Conservation (phyloP, 1,140 invertebrate genomes). For the Macrocentrus cingulum region DNA sequence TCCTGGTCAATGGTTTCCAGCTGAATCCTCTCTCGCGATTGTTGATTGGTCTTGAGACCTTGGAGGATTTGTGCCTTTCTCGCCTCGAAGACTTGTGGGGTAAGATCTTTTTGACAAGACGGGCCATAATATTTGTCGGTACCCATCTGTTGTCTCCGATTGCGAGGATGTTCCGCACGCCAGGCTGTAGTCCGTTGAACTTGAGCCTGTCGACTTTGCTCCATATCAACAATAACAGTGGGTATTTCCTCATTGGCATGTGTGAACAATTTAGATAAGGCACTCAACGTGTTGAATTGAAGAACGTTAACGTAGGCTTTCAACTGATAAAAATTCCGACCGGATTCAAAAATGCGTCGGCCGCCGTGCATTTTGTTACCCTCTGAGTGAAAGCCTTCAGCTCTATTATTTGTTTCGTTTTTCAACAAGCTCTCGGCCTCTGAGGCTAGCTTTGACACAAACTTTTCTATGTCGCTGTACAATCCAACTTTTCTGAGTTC, state of each 20-base stretch:
- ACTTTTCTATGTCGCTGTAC: slow-evolving; percentile 10
- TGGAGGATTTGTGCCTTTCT: slow-evolving; percentile 1
- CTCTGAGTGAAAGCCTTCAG: slow-evolving; percentile 45
- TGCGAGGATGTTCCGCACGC: slow-evolving; percentile 23
- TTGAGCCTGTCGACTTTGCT: slow-evolving; percentile 22
- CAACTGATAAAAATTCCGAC: slow-evolving; percentile 31
- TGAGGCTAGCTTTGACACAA: slow-evolving; percentile 8
- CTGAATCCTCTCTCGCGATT: slow-evolving; percentile 29
- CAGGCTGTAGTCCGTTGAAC: slow-evolving; percentile 38
- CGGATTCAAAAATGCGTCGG: slow-evolving; percentile 41
- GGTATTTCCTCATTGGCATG: slow-evolving; percentile 10
- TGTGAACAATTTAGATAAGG: slow-evolving; percentile 18
- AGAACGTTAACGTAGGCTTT: slow-evolving; percentile 37
- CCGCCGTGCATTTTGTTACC: slow-evolving; percentile 43
- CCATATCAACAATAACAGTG: slow-evolving; percentile 19
- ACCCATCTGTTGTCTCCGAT: slow-evolving; percentile 13
- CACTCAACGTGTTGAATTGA: slow-evolving; percentile 35
- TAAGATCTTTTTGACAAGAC: slow-evolving; percentile 21
- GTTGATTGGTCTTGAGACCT: slow-evolving; percentile 20
- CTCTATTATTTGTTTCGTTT: slow-evolving; percentile 47
- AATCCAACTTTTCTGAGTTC: not conserved
- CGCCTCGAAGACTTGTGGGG: slow-evolving; percentile 3
- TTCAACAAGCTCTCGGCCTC: slow-evolving; percentile 37
- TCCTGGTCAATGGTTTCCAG: slow-evolving; percentile 36
- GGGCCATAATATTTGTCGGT: slow-evolving; percentile 30